phyloP scores from a whole-genome alignment of 2,113 vertebrate species.

The Prinia subflava region DNA sequence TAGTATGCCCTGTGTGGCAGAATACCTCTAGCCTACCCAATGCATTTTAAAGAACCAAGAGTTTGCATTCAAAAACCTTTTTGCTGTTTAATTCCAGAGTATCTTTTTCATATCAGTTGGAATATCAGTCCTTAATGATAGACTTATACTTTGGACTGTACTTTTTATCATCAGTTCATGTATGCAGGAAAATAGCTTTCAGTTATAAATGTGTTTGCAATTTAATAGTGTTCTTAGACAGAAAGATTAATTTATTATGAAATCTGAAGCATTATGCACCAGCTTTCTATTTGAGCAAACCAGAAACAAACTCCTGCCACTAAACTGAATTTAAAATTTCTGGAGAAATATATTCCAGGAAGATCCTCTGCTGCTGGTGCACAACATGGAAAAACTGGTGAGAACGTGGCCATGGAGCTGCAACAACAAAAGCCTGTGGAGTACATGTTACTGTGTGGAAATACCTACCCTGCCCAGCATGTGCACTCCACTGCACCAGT shows the following conservation, averaged over 20 bases:
- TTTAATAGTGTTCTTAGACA: not conserved
- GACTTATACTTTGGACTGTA: not conserved
- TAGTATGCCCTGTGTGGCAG: not conserved
- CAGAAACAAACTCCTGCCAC: not conserved
- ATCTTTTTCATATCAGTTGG: not conserved
- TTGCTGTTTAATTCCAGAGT: not conserved
- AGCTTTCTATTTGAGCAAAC: not conserved
- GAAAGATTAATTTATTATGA: not conserved
- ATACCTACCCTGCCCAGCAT: not conserved
- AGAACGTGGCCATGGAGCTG: not conserved
- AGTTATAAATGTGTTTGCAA: not conserved
- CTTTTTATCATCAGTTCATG: not conserved
- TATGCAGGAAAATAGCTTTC: not conserved
- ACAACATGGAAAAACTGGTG: not conserved
- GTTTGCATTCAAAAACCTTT: not conserved
- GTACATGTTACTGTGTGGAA: not conserved
- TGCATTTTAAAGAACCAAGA: not conserved
- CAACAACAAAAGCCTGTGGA: not conserved
- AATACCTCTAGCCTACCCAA: not conserved
- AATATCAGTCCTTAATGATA: not conserved
- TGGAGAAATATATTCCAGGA: not conserved
- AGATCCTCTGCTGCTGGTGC: not conserved
- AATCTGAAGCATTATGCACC: not conserved
- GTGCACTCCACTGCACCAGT: accelerated
- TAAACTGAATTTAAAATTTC: not conserved